Percentiles rank a stretch among this genome's conserved stretches.
Evolutionary conservation across 92 coral and sea anemone species (phyloP).

Genomic region (Parazoanthus atlanticus): DNA sequence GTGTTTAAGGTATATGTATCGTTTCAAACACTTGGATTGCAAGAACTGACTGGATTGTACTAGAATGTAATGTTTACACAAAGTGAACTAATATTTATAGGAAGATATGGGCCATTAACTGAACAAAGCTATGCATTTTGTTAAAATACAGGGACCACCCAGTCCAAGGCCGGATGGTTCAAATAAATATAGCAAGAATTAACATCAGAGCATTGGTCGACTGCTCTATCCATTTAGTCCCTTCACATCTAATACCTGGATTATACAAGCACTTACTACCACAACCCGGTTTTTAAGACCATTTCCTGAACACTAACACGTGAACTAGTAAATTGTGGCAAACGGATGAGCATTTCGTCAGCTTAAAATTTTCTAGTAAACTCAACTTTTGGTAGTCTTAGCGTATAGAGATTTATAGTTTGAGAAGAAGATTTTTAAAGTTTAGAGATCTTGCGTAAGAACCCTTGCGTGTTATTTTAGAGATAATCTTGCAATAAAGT

Average conservation of each 20-base stretch:
- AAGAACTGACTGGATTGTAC: no score
- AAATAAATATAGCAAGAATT: background rate
- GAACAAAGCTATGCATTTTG: background rate
- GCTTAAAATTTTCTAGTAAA: background rate
- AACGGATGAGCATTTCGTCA: background rate
- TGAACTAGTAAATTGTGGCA: background rate
- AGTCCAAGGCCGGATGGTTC: background rate
- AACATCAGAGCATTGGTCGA: background rate
- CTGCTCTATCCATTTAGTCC: background rate
- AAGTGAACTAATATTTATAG: no score
- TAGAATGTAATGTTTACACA: no score
- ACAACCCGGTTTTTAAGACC: background rate
- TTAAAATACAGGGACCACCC: background rate
- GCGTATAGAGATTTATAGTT: background rate
- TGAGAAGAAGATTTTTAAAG: background rate
- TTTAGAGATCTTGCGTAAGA: background rate
- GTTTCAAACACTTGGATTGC: no score
- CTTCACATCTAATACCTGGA: background rate
- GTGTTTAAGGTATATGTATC: no score
- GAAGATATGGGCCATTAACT: no score
- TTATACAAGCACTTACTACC: background rate
- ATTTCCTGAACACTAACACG: constrained; percentile 25
- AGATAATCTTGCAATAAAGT: constrained; percentile 3
- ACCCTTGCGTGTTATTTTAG: constrained; percentile 4
- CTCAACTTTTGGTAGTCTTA: background rate